These are phyloP conservation scores for Stichodactyla mertensii DNA, from an alignment of 64 coral and sea anemone species.

Conservation along the genomic window DNA sequence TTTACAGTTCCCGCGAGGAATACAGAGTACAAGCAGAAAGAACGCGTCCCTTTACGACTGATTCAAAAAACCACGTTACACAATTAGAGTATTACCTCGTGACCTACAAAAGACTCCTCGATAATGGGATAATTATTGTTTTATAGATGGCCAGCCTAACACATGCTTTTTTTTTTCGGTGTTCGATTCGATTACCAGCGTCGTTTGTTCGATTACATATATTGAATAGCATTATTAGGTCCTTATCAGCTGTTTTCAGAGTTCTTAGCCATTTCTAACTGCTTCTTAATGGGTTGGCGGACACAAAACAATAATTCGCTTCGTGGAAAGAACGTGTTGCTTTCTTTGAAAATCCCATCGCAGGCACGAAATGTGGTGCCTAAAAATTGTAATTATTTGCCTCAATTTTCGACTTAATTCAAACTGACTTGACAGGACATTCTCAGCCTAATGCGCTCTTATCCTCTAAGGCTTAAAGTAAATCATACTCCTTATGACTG, in stretches of 20 bases:
- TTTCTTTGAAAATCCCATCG: no score
- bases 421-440: no score
- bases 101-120: neutral
- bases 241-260: neutral
- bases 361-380: no score
- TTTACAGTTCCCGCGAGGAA: neutral
- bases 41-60: neutral
- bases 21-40: neutral
- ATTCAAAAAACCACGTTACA: neutral
- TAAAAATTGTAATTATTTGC: no score
- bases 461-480: no score
- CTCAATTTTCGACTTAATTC: no score
- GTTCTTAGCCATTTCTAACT: neutral
- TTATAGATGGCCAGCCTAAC: neutral
- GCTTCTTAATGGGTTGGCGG: neutral
- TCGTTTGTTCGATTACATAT: neutral
- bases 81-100: neutral
- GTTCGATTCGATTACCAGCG: neutral
- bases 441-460: no score
- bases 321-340: no score
- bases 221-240: neutral
- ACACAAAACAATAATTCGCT: no score
- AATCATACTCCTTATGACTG: no score
- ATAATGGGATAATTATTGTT: neutral
- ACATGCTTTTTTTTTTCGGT: neutral